Evolutionary conservation across 2,888 invertebrate genomes (phyloP).

Genomic region (Eupithecia subfuscata): DNA sequence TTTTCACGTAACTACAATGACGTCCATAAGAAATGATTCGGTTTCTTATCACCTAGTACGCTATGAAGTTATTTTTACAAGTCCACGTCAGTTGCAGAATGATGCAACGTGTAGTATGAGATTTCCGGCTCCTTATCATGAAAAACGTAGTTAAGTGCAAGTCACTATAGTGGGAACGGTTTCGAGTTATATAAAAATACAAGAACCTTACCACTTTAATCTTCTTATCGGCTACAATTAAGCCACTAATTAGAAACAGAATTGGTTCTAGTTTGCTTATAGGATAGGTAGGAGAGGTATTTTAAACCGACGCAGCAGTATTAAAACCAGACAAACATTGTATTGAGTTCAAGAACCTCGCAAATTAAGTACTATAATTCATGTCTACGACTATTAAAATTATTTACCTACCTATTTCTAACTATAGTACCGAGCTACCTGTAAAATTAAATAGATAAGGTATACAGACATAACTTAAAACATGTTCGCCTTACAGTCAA

Average conservation of each 20-base stretch:
- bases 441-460: not conserved
- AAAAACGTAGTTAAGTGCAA: not conserved
- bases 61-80: constrained; percentile 25
- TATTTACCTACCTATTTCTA: not conserved
- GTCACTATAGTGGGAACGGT: not conserved
- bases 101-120: constrained; percentile 14
- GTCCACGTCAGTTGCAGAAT: constrained; percentile 30
- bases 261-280: not conserved
- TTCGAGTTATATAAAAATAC: not conserved
- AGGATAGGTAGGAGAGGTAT: too few relatives aligned
- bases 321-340: not conserved
- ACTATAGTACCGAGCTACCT: not conserved
- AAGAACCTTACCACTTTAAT: not conserved
- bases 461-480: not conserved
- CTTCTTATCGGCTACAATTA: not conserved
- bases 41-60: constrained; percentile 50
- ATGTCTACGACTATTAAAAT: constrained; percentile 6
- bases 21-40: constrained; percentile 52
- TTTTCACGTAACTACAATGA: constrained; percentile 44
- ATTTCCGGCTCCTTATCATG: constrained; percentile 7
- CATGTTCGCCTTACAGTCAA: not conserved
- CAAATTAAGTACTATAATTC: not conserved
- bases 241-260: not conserved
- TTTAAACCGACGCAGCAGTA: not conserved
- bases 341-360: constrained; percentile 14